Conservation (phyloP, 2,888 invertebrate genomes). For the Sphaerophoria rueppellii region DNA sequence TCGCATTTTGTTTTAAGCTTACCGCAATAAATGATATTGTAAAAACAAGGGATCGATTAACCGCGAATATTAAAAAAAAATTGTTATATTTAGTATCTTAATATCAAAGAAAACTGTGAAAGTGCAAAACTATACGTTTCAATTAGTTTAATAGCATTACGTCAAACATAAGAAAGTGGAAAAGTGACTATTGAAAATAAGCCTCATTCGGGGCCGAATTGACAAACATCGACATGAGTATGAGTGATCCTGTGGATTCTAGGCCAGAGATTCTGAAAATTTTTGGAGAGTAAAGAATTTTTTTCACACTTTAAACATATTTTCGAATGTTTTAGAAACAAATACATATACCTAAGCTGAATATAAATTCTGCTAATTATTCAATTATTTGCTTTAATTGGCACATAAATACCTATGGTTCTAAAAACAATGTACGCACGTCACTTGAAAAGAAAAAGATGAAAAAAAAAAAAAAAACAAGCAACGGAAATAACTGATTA, state of each 20-base stretch:
- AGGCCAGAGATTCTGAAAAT: slow-evolving; percentile 48
- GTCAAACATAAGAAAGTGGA: too few species aligned
- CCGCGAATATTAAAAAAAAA: neutral
- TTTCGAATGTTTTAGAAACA: neutral
- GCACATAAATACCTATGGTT: slow-evolving; percentile 16
- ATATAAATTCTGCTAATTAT: slow-evolving; percentile 41
- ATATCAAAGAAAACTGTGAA: neutral
- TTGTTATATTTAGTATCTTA: neutral
- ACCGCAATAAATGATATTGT: neutral
- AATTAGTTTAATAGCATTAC: neutral
- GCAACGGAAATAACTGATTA: slow-evolving; percentile 51
- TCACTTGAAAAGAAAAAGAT: neutral
- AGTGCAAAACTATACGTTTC: neutral
- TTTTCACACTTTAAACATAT: neutral
- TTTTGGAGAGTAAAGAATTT: slow-evolving; percentile 43
- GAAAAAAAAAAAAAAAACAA: slow-evolving; percentile 6
- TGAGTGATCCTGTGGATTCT: slow-evolving; percentile 53
- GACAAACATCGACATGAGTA: slow-evolving; percentile 11
- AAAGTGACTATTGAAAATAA: neutral
- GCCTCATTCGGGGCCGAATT: slow-evolving; percentile 16
- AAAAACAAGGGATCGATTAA: neutral
- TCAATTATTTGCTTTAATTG: slow-evolving; percentile 36
- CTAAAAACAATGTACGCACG: slow-evolving; percentile 1
- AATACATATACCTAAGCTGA: neutral
- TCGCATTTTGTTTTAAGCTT: slow-evolving; percentile 1